Percentiles rank a stretch among this genome's conserved stretches.
Evolutionary conservation across 2,113 vertebrate species (phyloP).

Genomic region (Aegithalos caudatus): DNA sequence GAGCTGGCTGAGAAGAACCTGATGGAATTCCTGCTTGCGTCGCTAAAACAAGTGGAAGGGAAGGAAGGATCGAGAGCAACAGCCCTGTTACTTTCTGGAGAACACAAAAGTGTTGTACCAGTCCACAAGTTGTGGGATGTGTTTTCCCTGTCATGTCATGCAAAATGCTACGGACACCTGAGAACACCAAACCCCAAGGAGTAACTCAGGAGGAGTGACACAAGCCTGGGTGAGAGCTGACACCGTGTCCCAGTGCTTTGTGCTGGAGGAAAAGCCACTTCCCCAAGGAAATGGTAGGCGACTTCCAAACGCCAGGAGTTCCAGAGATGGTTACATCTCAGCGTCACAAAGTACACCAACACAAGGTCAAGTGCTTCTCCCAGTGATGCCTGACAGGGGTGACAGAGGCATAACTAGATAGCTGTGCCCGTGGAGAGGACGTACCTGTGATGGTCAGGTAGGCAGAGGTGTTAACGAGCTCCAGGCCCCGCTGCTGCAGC

Average conservation of each 20-base stretch:
- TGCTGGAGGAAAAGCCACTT: neutral
- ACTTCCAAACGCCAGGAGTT: neutral
- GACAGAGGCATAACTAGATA: neutral
- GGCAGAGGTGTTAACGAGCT: slow-evolving; percentile 92
- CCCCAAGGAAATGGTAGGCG: neutral
- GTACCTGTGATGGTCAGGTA: slow-evolving; percentile 91
- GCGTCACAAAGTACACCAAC: neutral
- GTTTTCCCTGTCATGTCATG: neutral
- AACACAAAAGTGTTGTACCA: neutral
- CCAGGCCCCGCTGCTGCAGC: slow-evolving; percentile 87
- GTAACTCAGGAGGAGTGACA: neutral
- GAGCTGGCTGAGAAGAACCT: neutral
- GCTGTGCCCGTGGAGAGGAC: neutral
- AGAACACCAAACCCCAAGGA: neutral
- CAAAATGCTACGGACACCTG: neutral
- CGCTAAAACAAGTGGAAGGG: neutral
- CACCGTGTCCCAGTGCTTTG: neutral
- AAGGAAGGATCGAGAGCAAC: neutral
- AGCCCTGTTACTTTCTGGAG: neutral
- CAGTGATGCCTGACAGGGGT: neutral
- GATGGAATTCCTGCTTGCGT: neutral
- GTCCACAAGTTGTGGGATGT: neutral
- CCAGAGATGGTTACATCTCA: neutral
- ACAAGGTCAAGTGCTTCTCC: neutral
- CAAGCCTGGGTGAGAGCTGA: neutral